Percentiles rank a stretch among this genome's conserved stretches.
Conservation (phyloP, 2,113 vertebrate genomes). For the Trichechus manatus region DNA sequence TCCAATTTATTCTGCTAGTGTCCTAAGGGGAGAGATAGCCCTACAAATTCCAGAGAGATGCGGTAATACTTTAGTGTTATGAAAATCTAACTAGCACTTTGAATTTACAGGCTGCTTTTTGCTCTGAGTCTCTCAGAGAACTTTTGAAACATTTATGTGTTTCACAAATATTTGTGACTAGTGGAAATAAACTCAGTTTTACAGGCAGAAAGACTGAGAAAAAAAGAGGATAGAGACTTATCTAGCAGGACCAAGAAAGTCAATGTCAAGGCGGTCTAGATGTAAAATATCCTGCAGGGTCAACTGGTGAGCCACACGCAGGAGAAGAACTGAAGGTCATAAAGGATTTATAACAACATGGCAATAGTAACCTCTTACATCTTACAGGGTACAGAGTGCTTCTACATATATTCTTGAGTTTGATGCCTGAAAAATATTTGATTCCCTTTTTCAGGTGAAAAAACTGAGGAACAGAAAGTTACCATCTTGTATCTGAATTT, state of each 20-base stretch:
- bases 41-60: constrained; percentile 58
- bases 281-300: not conserved
- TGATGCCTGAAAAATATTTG: constrained; percentile 3
- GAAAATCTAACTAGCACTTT: constrained; percentile 57
- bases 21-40: constrained; percentile 64
- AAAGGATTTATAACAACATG: not conserved
- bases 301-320: not conserved
- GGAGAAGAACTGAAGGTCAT: not conserved
- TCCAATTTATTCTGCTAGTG: constrained; percentile 66
- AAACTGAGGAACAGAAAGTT: not conserved
- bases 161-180: constrained; percentile 66
- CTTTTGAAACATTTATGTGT: constrained; percentile 74
- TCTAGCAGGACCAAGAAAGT: not conserved
- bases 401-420: not conserved
- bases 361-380: not conserved
- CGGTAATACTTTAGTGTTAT: constrained; percentile 46
- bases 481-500: not conserved
- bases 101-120: constrained; percentile 64
- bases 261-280: not conserved
- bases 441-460: not conserved
- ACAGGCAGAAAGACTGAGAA: not conserved
- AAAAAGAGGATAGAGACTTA: not conserved
- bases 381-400: not conserved
- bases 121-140: constrained; percentile 57
- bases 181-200: constrained; percentile 57